Conservation (phyloP, 2,888 invertebrate species). For the Apamea monoglypha region DNA sequence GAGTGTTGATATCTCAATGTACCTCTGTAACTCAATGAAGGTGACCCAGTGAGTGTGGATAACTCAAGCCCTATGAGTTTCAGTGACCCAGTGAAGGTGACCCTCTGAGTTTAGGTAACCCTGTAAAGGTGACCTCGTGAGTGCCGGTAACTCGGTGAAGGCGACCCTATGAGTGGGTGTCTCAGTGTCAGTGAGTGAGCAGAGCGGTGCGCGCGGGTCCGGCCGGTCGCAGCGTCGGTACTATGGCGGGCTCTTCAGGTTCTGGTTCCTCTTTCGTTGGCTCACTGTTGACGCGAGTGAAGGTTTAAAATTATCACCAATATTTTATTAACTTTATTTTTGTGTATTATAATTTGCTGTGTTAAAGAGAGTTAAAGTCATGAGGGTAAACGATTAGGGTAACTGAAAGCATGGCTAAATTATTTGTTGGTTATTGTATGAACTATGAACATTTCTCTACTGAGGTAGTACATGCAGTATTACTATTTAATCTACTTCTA, state of each 20-base stretch:
- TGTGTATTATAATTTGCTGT: constrained; percentile 6
- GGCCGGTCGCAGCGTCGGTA: constrained; percentile 83
- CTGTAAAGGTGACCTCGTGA: not conserved
- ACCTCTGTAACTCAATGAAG: not conserved
- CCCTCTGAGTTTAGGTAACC: not conserved
- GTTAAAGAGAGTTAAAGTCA: constrained; percentile 27
- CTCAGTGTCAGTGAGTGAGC: constrained; percentile 73
- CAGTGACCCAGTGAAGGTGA: not conserved
- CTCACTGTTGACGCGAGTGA: constrained; percentile 72
- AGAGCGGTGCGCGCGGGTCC: constrained; percentile 79
- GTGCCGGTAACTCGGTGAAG: not conserved
- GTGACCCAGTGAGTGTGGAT: not conserved
- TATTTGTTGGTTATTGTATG: constrained; percentile 22
- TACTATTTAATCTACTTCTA: constrained; percentile 17
- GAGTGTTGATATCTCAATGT: not conserved
- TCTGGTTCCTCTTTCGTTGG: constrained; percentile 77
- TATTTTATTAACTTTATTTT: not conserved
- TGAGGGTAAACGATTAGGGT: constrained; percentile 4
- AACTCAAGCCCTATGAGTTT: not conserved
- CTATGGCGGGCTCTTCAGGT: constrained; percentile 83
- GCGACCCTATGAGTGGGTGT: not conserved
- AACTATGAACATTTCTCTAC: constrained; percentile 16
- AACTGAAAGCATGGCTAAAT: constrained; percentile 30
- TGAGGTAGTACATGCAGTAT: constrained; percentile 42
- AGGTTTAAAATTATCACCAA: constrained; percentile 1